phyloP scores from a whole-genome alignment of 2,797 vertebrate species.

The Diplodus puntazzo region DNA sequence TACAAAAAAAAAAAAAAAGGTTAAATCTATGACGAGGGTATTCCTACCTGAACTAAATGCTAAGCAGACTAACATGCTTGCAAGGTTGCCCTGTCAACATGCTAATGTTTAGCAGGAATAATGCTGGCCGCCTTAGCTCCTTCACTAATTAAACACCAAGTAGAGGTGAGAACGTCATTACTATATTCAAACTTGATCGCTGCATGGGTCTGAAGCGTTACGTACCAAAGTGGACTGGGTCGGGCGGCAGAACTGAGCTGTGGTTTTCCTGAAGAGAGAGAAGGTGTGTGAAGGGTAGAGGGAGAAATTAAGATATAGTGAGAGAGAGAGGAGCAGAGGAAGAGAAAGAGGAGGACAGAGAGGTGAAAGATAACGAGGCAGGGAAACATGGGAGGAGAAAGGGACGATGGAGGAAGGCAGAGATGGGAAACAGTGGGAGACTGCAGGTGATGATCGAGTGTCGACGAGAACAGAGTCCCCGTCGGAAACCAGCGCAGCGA shows the following conservation, averaged over 20 bases:
- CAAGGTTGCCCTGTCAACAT: background rate
- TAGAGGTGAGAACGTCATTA: too few relatives aligned
- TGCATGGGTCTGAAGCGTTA: too few relatives aligned
- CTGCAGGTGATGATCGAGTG: slow-evolving; percentile 33
- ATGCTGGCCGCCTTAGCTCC: background rate
- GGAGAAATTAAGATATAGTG: background rate
- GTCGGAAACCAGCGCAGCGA: background rate
- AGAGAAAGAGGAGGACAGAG: background rate
- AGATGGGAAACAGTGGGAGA: background rate
- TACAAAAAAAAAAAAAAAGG: too few relatives aligned
- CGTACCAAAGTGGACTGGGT: background rate
- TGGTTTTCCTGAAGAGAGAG: background rate
- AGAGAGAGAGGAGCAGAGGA: background rate
- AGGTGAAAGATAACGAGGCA: slow-evolving; percentile 31
- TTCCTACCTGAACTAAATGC: too few relatives aligned
- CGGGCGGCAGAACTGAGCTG: background rate
- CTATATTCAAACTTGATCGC: too few relatives aligned
- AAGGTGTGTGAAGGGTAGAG: background rate
- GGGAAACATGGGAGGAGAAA: background rate
- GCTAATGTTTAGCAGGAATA: background rate
- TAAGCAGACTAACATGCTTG: too few relatives aligned
- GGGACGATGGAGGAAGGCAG: background rate
- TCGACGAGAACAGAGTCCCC: slow-evolving; percentile 18
- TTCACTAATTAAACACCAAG: background rate
- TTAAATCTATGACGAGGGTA: too few relatives aligned